Conservation (phyloP, 2,113 vertebrate species). For the Promerops cafer region DNA sequence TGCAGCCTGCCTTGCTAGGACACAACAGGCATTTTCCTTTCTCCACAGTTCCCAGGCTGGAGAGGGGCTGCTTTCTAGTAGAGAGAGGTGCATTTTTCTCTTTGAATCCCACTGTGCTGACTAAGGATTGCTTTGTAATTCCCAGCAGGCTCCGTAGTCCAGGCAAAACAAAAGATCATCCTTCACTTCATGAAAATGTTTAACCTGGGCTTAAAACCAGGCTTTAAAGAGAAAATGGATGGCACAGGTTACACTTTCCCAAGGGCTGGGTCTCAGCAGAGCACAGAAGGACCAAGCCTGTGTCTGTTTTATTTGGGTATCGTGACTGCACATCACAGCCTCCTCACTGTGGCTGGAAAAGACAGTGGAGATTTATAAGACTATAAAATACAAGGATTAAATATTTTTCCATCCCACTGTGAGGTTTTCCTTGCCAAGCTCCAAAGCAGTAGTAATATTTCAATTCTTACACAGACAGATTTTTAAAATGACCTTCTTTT, state of each 20-base stretch:
- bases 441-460: conserved; percentile 33
- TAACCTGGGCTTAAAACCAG: neutral
- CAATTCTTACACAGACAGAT: conserved; percentile 2
- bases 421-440: conserved; percentile 35
- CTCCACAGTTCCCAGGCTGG: neutral
- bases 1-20: neutral
- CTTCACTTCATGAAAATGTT: neutral
- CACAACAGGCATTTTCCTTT: neutral
- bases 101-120: neutral
- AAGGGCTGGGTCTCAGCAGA: neutral
- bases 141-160: neutral
- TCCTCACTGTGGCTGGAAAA: neutral
- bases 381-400: conserved; percentile 37
- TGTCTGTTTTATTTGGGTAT: neutral
- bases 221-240: neutral
- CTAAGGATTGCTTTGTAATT: neutral
- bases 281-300: neutral
- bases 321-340: neutral
- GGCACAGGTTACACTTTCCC: neutral
- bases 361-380: conserved; percentile 32
- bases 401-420: conserved; percentile 46
- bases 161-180: neutral
- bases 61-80: neutral
- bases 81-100: neutral
- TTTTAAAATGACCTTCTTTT: neutral